Evolutionary conservation across 2,888 invertebrate genomes (phyloP).

Genomic region (Hoplodrina ambigua): DNA sequence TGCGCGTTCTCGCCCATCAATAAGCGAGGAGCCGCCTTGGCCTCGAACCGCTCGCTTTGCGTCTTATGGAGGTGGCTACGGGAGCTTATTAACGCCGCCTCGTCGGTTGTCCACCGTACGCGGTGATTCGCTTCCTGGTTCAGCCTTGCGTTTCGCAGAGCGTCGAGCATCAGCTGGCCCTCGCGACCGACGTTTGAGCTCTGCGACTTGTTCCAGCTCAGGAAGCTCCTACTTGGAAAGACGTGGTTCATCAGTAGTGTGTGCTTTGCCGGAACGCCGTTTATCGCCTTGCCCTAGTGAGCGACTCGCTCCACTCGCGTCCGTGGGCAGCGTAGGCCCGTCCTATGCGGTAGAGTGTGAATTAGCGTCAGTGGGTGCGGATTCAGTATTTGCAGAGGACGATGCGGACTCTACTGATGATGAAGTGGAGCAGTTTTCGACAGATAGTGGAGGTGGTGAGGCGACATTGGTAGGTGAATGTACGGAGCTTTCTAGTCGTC

Average conservation of each 20-base stretch:
- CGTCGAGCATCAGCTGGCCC: constrained; percentile 87
- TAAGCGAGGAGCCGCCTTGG: constrained; percentile 92
- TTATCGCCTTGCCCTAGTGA: constrained; percentile 93
- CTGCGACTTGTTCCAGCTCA: constrained; percentile 96
- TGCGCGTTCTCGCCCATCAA: constrained; percentile 89
- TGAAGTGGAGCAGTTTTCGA: constrained; percentile 95
- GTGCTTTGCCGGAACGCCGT: constrained; percentile 94
- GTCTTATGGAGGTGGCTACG: constrained; percentile 92
- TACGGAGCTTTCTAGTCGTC: constrained; percentile 85
- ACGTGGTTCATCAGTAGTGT: constrained; percentile 94
- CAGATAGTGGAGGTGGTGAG: constrained; percentile 93
- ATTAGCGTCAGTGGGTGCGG: constrained; percentile 93
- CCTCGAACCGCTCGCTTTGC: constrained; percentile 84
- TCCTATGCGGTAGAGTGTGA: constrained; percentile 93
- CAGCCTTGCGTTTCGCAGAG: constrained; percentile 88
- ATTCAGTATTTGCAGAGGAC: constrained; percentile 95
- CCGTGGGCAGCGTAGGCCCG: constrained; percentile 94
- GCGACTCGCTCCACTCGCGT: constrained; percentile 94
- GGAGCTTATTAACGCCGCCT: constrained; percentile 93
- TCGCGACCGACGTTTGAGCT: constrained; percentile 92
- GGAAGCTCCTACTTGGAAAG: constrained; percentile 96
- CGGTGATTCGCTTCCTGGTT: constrained; percentile 91
- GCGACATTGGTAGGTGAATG: constrained; percentile 79
- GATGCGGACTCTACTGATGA: constrained; percentile 95
- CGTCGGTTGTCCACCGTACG: constrained; percentile 91